These are phyloP conservation scores for Cheirogaleus major DNA, from an alignment of 2,797 vertebrate genomes.

Conservation along the genomic window DNA sequence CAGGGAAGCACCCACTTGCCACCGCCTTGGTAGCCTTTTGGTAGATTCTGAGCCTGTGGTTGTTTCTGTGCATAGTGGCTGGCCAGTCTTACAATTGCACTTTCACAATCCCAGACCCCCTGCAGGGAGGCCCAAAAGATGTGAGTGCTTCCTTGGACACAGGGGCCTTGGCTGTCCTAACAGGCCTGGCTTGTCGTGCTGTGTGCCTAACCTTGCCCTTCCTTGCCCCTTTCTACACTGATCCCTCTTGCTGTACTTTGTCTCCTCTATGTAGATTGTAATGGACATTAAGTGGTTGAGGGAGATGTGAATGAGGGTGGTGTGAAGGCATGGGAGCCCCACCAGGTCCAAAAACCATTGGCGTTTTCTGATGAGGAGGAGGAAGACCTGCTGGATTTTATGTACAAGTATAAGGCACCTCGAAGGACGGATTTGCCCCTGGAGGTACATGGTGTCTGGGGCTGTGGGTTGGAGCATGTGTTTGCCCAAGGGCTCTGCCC, in stretches of 20 bases:
- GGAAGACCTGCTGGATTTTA: conserved; percentile 82
- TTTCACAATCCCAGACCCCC: background rate
- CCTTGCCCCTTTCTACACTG: conserved; percentile 29
- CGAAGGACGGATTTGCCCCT: conserved; percentile 84
- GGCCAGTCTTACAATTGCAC: background rate
- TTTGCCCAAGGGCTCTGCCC: background rate
- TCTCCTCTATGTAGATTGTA: conserved; percentile 84
- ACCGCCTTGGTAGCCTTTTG: background rate
- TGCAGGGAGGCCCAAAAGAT: background rate
- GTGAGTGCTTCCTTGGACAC: background rate
- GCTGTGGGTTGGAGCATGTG: background rate
- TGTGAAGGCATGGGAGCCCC: conserved; percentile 81
- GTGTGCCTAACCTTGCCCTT: conserved; percentile 51
- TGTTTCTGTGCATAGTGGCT: background rate
- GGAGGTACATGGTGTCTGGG: conserved; percentile 84
- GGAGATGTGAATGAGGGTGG: conserved; percentile 84
- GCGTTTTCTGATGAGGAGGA: conserved; percentile 88
- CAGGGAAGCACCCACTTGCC: background rate
- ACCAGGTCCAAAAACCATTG: conserved; percentile 82
- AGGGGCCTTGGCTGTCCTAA: background rate
- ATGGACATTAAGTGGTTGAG: conserved; percentile 85
- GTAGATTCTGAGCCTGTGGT: background rate
- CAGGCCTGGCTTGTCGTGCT: conserved; percentile 43
- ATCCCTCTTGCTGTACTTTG: conserved; percentile 70
- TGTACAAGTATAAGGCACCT: conserved; percentile 79